Base-by-base conservation (phyloP, 2,888 invertebrate species). In the Cerastoderma edule region DNA sequence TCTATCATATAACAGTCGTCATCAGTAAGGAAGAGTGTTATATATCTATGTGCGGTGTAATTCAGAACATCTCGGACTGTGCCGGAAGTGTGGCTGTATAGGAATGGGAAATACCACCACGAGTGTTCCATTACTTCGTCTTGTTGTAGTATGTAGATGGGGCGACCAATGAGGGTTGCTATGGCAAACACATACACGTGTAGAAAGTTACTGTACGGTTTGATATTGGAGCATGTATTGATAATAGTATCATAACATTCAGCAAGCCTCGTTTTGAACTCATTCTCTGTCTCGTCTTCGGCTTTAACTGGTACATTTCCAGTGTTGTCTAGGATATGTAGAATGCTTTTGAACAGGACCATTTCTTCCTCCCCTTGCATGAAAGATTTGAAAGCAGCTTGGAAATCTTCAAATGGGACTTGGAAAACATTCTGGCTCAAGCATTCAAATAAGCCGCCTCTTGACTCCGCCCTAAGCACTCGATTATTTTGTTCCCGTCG, bases 1-100 rank as follows among this genome's bases (percentile, higher is more conserved):
- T 57, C 33, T 5, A 57, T 57, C 16, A 32, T 2, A 22, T 57
- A 57, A n/a, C 57, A 57, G n/a, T 57, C 5, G n/a, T 57, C 57
- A 2, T 13, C n/a, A 4, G 57, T 19, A 32, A 57, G 33, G 32
- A 32, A 32, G 33, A 57, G 6, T 6, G 57, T 57, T 19, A 57
- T 32, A 33, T 32, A 57, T 6, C 6, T 24, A 13, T 54, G 24
- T 5, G 4, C 8, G 4, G 24, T 54, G 57, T 57, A 57, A 3
- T 32, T 22, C 2, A 19, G 4, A 2, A 5, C 30, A 10, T 8
- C 13, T 30, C 30, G 6, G 3, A 33, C 57, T 8, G 2, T 13
- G 19, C n/a, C 32, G 28, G 10, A 54, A 4, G 54, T 27, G 22
- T 54, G 54, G 8, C 27, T 10, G 33, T 27, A 57, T n/a, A 57